phyloP scores from a whole-genome alignment of 1,140 invertebrate species.

The Zaprionus capensis region DNA sequence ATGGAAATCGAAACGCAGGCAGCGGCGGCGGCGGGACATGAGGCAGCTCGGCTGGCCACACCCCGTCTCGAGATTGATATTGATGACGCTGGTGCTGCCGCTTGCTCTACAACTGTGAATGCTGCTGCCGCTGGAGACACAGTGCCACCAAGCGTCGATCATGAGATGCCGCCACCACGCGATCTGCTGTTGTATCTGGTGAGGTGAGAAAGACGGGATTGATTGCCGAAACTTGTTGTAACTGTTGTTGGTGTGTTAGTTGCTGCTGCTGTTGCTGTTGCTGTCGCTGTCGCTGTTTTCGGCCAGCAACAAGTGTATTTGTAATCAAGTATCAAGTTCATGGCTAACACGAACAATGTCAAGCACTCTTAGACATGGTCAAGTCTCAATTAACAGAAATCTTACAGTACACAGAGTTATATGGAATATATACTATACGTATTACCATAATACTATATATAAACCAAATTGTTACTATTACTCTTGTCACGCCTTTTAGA shows the following conservation, averaged over 20 bases:
- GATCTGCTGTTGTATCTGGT: constrained; percentile 87
- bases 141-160: constrained; percentile 78
- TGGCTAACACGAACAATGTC: constrained; percentile 63
- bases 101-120: constrained; percentile 16
- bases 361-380: constrained; percentile 69
- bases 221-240: constrained; percentile 45
- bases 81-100: constrained; percentile 15
- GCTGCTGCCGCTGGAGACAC: constrained; percentile 59
- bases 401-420: constrained; percentile 56
- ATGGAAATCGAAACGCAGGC: constrained; percentile 79
- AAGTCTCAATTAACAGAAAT: constrained; percentile 47
- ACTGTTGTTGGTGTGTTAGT: constrained; percentile 31
- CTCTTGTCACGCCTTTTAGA: neutral
- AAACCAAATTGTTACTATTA: too few species aligned
- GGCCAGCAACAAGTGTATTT: constrained; percentile 52
- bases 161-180: constrained; percentile 86
- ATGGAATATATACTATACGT: neutral
- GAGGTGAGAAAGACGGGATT: constrained; percentile 85
- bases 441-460: too few species aligned
- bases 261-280: constrained; percentile 45
- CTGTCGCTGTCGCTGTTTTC: constrained; percentile 37
- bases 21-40: constrained; percentile 14
- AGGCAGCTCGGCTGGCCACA: constrained; percentile 52
- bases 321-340: constrained; percentile 74
- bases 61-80: constrained; percentile 42